Conservation (phyloP, 2,113 vertebrate species). For the Setophaga petechia region DNA sequence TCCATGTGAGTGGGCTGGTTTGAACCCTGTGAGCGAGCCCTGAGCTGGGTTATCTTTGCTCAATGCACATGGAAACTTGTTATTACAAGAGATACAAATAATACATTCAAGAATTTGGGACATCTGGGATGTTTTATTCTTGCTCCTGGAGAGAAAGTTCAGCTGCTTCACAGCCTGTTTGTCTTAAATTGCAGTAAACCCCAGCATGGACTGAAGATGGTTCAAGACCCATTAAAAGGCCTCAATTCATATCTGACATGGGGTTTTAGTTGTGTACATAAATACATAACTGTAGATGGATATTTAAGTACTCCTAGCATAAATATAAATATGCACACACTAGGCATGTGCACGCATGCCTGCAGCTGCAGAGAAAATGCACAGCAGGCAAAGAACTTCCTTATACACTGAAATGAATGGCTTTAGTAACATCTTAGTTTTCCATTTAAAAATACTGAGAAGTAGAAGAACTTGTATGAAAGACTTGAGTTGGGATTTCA, state of each 20-base stretch:
- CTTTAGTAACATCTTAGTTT: background rate
- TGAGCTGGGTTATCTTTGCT: background rate
- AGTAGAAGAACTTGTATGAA: background rate
- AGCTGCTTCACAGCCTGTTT: fast-evolving
- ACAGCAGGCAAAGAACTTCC: background rate
- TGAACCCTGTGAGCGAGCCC: background rate
- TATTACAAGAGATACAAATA: background rate
- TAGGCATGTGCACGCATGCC: too few species aligned
- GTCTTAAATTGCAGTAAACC: background rate
- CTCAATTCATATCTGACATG: background rate
- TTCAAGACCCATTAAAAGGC: background rate
- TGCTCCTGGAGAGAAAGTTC: background rate
- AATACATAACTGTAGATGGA: background rate
- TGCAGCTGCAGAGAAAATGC: background rate
- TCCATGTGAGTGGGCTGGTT: background rate
- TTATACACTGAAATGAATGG: background rate
- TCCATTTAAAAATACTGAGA: background rate
- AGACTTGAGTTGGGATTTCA: background rate
- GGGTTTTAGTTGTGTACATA: background rate
- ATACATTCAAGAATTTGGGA: background rate
- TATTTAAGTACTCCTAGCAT: background rate
- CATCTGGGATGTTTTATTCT: background rate
- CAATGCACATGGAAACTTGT: background rate
- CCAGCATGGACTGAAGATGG: background rate
- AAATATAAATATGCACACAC: background rate